Evolutionary conservation across 1,140 invertebrate genomes (phyloP).

Genomic region (Centruroides vittatus): DNA sequence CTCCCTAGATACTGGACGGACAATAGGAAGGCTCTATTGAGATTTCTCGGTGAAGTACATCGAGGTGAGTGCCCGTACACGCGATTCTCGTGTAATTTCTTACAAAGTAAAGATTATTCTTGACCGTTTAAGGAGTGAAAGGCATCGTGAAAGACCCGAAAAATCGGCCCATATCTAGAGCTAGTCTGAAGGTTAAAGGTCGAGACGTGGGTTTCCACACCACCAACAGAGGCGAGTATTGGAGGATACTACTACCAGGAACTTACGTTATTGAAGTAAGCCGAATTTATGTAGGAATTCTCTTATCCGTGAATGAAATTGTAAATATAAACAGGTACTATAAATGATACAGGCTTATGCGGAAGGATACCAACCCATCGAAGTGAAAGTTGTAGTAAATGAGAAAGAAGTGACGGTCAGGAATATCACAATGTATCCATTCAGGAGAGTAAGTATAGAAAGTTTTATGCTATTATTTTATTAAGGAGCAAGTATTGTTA

Average conservation of each 20-base stretch:
- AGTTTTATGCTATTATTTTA: too few relatives aligned
- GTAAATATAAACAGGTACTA: background rate
- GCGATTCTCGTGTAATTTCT: too few relatives aligned
- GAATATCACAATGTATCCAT: constrained; percentile 58
- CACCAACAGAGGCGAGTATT: constrained; percentile 20
- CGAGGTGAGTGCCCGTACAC: constrained; percentile 15
- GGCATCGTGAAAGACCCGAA: constrained; percentile 69
- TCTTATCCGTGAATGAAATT: background rate
- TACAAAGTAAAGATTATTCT: too few relatives aligned
- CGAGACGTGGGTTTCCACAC: constrained; percentile 18
- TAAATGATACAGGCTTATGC: constrained; percentile 50
- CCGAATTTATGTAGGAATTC: background rate
- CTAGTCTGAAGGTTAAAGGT: constrained; percentile 26
- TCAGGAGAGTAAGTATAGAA: constrained; percentile 50
- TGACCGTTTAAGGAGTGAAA: constrained; percentile 40
- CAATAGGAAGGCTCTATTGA: constrained; percentile 55
- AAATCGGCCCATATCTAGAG: constrained; percentile 50
- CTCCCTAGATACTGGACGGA: constrained; percentile 43
- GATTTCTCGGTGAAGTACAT: constrained; percentile 73
- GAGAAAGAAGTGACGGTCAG: constrained; percentile 66
- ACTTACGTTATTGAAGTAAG: constrained; percentile 43
- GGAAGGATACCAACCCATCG: constrained; percentile 61
- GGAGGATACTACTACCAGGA: constrained; percentile 23
- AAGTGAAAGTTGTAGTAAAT: constrained; percentile 72
- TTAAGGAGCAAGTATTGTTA: too few relatives aligned